Conservation (phyloP, 1,140 invertebrate species). For the Episyrphus balteatus region DNA sequence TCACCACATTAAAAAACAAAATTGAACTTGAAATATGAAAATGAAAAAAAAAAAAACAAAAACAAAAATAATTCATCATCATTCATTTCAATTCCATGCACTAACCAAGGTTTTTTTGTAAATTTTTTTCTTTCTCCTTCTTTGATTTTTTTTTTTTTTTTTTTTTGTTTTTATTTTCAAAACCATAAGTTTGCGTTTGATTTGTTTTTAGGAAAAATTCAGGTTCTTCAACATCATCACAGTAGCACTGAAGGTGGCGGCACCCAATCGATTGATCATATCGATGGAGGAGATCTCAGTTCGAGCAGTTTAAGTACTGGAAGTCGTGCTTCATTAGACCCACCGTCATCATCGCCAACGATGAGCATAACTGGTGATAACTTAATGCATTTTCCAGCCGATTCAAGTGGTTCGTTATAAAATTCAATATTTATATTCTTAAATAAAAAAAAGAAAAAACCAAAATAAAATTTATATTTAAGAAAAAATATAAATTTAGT, state of each 20-base stretch:
- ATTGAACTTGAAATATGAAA: not conserved
- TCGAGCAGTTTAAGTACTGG: slow-evolving; percentile 71
- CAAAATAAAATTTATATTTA: not conserved
- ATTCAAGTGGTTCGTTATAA: slow-evolving; percentile 55
- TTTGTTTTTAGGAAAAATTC: not conserved
- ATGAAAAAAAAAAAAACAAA: no score
- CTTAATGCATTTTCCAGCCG: slow-evolving; percentile 62
- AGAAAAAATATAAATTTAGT: not conserved
- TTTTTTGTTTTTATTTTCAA: no score
- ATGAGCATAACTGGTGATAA: slow-evolving; percentile 49
- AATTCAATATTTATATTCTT: not conserved
- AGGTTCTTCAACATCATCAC: not conserved
- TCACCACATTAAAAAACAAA: no score
- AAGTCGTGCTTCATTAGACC: slow-evolving; percentile 64
- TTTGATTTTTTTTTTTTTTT: no score
- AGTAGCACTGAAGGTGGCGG: slow-evolving; percentile 2
- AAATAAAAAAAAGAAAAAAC: not conserved
- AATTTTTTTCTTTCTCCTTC: no score
- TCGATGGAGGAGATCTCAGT: slow-evolving; percentile 44
- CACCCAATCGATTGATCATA: slow-evolving; percentile 7
- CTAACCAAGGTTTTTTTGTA: no score
- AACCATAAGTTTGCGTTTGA: slow-evolving; percentile 3
- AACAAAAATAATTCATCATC: not conserved
- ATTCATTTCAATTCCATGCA: no score
- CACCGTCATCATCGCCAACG: slow-evolving; percentile 55